A percentile compares a stretch with the other conserved stretches of the same genome.
phyloP scores from a whole-genome alignment of 2,797 vertebrate species.

The Pseudochromis fuscus region DNA sequence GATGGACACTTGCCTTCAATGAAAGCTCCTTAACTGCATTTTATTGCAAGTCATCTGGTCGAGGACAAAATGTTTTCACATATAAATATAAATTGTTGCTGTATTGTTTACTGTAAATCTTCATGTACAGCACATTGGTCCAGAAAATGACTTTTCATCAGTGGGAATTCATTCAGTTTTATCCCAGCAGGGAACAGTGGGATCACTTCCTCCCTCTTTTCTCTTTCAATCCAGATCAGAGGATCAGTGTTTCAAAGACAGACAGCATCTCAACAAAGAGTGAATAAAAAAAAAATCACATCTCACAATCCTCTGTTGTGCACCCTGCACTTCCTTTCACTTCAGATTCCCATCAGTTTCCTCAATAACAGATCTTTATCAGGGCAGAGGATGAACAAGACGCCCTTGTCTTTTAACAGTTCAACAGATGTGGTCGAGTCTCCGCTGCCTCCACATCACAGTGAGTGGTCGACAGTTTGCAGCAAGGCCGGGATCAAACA shows the following conservation, averaged over 20 bases:
- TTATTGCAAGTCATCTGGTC: slow-evolving; percentile 18
- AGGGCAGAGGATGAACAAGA: background rate
- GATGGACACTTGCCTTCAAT: slow-evolving; percentile 38
- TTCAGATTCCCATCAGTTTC: slow-evolving; percentile 3
- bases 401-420: slow-evolving; percentile 2
- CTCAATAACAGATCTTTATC: background rate
- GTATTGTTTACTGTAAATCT: slow-evolving; percentile 21
- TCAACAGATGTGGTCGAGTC: background rate
- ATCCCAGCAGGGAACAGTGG: slow-evolving; percentile 5
- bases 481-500: background rate
- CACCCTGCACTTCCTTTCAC: background rate
- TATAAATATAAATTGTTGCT: slow-evolving; percentile 10
- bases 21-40: slow-evolving; percentile 39
- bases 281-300: slow-evolving; percentile 9
- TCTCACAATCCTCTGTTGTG: slow-evolving; percentile 6
- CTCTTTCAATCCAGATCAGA: slow-evolving; percentile 23
- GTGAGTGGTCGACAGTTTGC: background rate
- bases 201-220: background rate
- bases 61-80: slow-evolving; percentile 12
- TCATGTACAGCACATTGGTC: slow-evolving; percentile 5
- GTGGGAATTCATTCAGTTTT: slow-evolving; percentile 2
- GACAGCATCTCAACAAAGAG: slow-evolving; percentile 6
- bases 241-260: slow-evolving; percentile 28
- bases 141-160: slow-evolving; percentile 14
- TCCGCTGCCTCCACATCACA: slow-evolving; percentile 10